These are phyloP conservation scores for Anadara kagoshimensis DNA, from an alignment of 1,140 invertebrate species.

Conservation along the genomic window DNA sequence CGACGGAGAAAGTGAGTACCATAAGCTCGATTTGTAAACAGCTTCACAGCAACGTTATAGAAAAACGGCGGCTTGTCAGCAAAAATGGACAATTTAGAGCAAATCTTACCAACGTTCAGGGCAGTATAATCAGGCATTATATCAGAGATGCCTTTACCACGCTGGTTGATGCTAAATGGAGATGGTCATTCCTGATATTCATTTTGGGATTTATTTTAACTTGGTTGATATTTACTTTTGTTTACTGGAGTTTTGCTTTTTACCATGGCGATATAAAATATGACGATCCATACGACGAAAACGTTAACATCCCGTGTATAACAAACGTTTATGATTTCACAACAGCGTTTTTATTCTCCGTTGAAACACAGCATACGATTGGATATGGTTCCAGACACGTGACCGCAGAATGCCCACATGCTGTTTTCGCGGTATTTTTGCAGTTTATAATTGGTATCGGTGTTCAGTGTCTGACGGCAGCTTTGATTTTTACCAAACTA, in stretches of 20 bases:
- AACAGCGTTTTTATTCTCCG: constrained; percentile 73
- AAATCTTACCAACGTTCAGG: constrained; percentile 27
- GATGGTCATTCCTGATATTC: constrained; percentile 95
- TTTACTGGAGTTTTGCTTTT: constrained; percentile 95
- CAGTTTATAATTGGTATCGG: constrained; percentile 66
- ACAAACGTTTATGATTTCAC: constrained; percentile 63
- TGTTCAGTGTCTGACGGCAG: constrained; percentile 63
- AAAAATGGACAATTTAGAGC: constrained; percentile 33
- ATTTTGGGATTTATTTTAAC: constrained; percentile 91
- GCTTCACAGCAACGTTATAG: neutral
- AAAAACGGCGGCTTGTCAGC: constrained; percentile 30
- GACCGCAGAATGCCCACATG: constrained; percentile 72
- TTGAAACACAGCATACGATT: constrained; percentile 76
- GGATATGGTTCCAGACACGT: constrained; percentile 80
- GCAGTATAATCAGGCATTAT: constrained; percentile 23
- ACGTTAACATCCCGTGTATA: constrained; percentile 58
- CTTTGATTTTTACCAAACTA: constrained; percentile 65
- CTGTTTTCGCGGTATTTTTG: constrained; percentile 57
- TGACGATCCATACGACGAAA: constrained; percentile 76
- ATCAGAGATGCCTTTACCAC: constrained; percentile 61
- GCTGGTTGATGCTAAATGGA: constrained; percentile 82
- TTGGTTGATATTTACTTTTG: constrained; percentile 91
- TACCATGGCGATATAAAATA: constrained; percentile 89
- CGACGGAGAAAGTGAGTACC: too few species aligned
- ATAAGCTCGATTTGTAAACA: too few species aligned